These are phyloP conservation scores for Momotus momota DNA, from an alignment of 2,797 vertebrate genomes.

Conservation along the genomic window DNA sequence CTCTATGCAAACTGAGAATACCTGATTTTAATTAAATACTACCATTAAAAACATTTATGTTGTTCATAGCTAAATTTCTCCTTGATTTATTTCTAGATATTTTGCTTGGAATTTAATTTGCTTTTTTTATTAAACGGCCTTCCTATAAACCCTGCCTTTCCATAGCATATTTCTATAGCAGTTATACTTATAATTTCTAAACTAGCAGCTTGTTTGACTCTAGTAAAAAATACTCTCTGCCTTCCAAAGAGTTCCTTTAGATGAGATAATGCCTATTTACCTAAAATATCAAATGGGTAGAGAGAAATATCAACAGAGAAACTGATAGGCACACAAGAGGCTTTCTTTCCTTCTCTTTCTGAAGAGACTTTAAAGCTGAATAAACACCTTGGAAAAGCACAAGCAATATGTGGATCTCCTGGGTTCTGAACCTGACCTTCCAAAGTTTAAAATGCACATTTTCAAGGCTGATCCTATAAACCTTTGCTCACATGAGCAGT, in stretches of 20 bases:
- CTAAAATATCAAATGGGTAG: constrained; percentile 61
- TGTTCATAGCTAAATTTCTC: neutral
- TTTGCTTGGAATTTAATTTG: constrained; percentile 45
- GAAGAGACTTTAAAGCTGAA: constrained; percentile 69
- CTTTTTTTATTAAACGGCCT: neutral
- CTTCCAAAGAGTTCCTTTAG: constrained; percentile 26
- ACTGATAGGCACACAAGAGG: constrained; percentile 57
- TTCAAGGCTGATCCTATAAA: constrained; percentile 17
- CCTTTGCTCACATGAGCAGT: neutral
- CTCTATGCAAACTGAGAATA: neutral
- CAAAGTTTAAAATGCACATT: constrained; percentile 54
- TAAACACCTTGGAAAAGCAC: constrained; percentile 73
- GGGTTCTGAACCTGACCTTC: constrained; percentile 68
- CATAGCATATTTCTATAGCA: neutral
- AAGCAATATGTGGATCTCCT: constrained; percentile 58
- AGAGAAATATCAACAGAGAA: constrained; percentile 63
- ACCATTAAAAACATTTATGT: neutral
- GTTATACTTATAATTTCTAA: neutral
- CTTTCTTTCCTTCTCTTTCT: constrained; percentile 41
- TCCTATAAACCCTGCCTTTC: neutral
- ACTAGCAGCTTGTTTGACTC: constrained; percentile 17
- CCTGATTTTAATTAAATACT: constrained; percentile 1
- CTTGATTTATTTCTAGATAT: neutral
- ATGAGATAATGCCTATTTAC: constrained; percentile 64
- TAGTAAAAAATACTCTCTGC: neutral